phyloP scores from a whole-genome alignment of 2,113 vertebrate genomes.

The Corapipo altera region DNA sequence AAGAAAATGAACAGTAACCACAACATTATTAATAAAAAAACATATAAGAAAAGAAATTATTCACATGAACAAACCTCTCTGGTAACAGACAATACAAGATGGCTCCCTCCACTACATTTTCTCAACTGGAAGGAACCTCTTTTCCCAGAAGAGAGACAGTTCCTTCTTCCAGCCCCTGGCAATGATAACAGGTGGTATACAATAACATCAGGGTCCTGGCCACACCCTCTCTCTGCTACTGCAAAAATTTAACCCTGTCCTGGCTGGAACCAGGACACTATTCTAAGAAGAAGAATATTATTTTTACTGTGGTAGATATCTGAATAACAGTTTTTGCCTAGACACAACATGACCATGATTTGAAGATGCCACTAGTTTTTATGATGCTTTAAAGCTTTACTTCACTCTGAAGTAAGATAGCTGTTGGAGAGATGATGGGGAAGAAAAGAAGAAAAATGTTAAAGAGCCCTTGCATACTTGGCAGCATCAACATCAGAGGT shows the following conservation, averaged over 20 bases:
- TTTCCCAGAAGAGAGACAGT: no score
- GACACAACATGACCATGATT: neutral
- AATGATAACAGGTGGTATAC: accelerated
- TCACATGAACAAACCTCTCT: neutral
- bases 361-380: neutral
- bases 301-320: neutral
- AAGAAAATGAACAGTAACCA: neutral
- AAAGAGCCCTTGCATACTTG: accelerated
- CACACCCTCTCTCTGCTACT: neutral
- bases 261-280: neutral
- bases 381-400: neutral
- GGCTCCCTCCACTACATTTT: neutral
- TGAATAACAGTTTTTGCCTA: neutral
- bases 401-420: neutral
- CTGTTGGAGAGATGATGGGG: accelerated
- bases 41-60: neutral
- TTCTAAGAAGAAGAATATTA: neutral
- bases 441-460: neutral
- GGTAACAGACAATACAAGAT: neutral
- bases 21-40: neutral
- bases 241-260: neutral
- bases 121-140: neutral
- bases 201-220: neutral
- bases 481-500: neutral
- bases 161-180: neutral